phyloP scores from a whole-genome alignment of 2,797 vertebrate species.

The Brachyalestes nurse region DNA sequence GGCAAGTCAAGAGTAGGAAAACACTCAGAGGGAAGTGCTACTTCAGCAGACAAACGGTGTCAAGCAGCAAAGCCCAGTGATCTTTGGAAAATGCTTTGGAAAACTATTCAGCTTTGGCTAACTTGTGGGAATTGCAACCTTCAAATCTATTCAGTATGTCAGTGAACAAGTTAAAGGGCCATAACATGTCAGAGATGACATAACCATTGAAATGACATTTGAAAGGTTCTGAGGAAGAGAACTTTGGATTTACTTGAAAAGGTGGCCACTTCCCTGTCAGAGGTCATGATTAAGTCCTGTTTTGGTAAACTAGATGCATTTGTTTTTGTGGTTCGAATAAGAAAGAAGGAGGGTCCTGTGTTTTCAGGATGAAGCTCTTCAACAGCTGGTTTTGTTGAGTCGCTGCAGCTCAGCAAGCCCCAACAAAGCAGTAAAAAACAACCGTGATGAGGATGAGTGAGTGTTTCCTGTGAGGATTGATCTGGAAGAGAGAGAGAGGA shows the following conservation, averaged over 20 bases:
- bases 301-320: constrained; percentile 5
- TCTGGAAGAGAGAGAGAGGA: constrained; percentile 34
- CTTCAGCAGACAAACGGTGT: neutral
- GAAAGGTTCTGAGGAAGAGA: neutral
- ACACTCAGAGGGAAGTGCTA: constrained; percentile 16
- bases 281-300: constrained; percentile 17
- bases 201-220: neutral
- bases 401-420: constrained; percentile 42
- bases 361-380: constrained; percentile 37
- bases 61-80: neutral
- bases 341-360: constrained; percentile 17
- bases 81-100: neutral
- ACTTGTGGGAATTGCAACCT: neutral
- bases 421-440: constrained; percentile 52
- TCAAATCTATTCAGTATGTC: neutral
- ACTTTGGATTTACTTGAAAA: too few species aligned
- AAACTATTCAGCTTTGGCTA: neutral
- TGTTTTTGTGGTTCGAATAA: constrained; percentile 29
- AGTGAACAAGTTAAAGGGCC: neutral
- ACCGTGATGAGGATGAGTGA: constrained; percentile 47
- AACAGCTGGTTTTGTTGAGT: constrained; percentile 45
- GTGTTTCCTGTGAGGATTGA: constrained; percentile 52
- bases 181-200: neutral
- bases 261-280: neutral
- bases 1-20: constrained; percentile 24